Percentiles rank a stretch among this genome's conserved stretches.
Evolutionary conservation across 1,140 invertebrate species (phyloP).

Genomic region (Temnothorax nylanderi): DNA sequence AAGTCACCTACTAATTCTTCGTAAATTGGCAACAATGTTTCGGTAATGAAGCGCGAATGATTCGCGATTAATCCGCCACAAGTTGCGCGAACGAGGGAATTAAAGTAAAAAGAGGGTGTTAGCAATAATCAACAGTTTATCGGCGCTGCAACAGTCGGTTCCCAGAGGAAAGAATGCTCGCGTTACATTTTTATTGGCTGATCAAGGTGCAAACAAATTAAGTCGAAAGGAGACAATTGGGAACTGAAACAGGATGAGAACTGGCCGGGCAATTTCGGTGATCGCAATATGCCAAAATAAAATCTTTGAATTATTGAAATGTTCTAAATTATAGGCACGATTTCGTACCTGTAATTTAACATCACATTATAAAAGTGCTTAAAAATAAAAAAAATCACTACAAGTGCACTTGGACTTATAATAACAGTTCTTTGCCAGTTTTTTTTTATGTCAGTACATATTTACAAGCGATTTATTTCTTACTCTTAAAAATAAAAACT

Average conservation of each 20-base stretch:
- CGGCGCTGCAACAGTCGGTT: neutral
- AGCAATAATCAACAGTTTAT: conserved; percentile 22
- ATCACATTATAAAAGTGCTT: neutral
- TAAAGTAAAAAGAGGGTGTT: neutral
- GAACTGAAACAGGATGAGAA: neutral
- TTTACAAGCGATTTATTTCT: neutral
- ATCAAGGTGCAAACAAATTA: neutral
- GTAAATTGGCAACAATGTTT: conserved; percentile 30
- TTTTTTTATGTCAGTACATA: neutral
- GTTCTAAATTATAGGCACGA: neutral
- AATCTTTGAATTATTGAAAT: neutral
- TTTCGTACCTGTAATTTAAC: neutral
- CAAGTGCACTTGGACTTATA: neutral
- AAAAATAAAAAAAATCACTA: neutral
- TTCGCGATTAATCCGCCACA: conserved; percentile 11
- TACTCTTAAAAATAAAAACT: neutral
- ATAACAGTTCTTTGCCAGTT: too few relatives aligned
- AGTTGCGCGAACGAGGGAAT: conserved; percentile 15
- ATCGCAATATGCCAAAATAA: neutral
- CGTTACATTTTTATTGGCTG: conserved; percentile 9
- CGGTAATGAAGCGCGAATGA: conserved; percentile 7
- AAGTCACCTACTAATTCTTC: conserved; percentile 23
- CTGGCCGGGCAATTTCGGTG: neutral
- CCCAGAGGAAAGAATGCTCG: neutral
- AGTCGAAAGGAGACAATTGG: neutral